Conservation (phyloP, 2,113 vertebrate genomes). For the Menura novaehollandiae region DNA sequence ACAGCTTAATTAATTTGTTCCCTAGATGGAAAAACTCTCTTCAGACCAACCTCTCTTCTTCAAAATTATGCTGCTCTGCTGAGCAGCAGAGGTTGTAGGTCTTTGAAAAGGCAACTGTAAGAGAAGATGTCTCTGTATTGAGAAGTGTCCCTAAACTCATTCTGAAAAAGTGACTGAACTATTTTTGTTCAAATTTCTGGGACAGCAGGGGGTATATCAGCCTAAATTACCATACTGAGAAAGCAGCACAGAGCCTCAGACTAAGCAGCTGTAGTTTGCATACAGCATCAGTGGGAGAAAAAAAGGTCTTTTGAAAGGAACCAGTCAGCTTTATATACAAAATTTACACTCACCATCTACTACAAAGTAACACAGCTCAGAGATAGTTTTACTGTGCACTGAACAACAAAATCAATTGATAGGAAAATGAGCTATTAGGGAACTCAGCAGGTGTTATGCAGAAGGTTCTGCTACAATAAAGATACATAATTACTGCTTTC, state of each 20-base stretch:
- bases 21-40: neutral
- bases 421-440: neutral
- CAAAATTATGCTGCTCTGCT: neutral
- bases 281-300: rapidly evolving
- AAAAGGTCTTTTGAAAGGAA: neutral
- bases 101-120: neutral
- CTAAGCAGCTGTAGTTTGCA: neutral
- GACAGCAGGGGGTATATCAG: neutral
- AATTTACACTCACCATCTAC: neutral
- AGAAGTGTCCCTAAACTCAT: neutral
- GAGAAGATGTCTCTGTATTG: neutral
- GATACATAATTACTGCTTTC: neutral
- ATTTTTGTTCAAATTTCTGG: neutral
- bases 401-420: neutral
- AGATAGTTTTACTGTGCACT: neutral
- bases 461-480: neutral
- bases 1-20: neutral
- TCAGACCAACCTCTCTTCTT: neutral
- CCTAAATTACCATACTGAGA: neutral
- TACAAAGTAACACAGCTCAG: neutral
- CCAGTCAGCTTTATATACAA: neutral
- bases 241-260: neutral
- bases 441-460: neutral
- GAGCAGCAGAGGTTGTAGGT: neutral
- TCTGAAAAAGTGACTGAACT: neutral